Percentiles rank a stretch among this genome's conserved stretches.
Conservation (phyloP, 2,113 vertebrate genomes). For the Notarius lentiginosus region DNA sequence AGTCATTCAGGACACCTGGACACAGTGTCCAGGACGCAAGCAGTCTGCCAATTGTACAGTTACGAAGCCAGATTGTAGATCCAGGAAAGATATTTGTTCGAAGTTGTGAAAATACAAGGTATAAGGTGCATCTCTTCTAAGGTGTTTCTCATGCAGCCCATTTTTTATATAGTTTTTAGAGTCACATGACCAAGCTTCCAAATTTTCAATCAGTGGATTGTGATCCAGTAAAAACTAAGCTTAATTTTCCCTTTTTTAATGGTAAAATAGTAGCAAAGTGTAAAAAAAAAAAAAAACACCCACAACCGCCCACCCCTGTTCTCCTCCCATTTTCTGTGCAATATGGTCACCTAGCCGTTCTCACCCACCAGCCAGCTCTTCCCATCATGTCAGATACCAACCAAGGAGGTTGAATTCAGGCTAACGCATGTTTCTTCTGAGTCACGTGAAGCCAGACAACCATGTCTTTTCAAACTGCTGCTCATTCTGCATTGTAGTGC, state of each 20-base stretch:
- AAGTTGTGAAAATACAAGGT: background rate
- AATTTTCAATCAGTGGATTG: background rate
- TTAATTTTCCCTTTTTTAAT: background rate
- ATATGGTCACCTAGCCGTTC: background rate
- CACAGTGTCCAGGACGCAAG: background rate
- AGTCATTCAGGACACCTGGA: slow-evolving; percentile 25
- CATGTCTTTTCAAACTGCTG: background rate
- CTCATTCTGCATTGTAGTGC: background rate
- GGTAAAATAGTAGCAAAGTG: too few relatives aligned
- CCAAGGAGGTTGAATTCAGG: too few relatives aligned
- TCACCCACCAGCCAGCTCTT: background rate
- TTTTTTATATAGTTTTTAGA: background rate
- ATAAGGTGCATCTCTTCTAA: background rate
- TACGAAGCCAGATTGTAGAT: background rate
- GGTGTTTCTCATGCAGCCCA: background rate
- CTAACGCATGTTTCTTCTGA: background rate
- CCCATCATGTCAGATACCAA: too few relatives aligned
- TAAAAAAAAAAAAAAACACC: too few relatives aligned
- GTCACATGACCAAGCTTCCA: background rate
- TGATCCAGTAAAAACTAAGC: background rate
- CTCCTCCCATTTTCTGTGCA: background rate
- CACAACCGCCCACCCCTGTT: too few relatives aligned
- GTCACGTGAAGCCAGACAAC: background rate
- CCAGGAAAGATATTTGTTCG: background rate
- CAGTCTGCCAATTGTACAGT: background rate